Percentiles rank a stretch among this genome's conserved stretches.
phyloP scores from a whole-genome alignment of 2,888 invertebrate species.

The Tolmerus cingulatus region DNA sequence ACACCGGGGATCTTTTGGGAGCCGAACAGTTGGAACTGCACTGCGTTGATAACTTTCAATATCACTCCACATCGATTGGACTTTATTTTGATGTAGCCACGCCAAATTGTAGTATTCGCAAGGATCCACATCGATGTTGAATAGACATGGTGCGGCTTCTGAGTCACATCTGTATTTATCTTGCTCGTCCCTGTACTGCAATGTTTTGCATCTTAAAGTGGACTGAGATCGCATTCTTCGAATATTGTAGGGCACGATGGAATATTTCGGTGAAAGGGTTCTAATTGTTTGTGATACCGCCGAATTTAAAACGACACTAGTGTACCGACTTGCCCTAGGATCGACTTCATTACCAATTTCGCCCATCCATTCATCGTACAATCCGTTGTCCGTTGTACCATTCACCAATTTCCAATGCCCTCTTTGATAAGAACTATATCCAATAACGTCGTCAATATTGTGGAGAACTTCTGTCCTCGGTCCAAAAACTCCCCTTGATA shows the following conservation, averaged over 20 bases:
- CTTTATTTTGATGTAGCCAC: constrained; percentile 53
- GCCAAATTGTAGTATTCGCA: constrained; percentile 65
- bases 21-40: constrained; percentile 62
- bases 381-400: constrained; percentile 56
- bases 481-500: constrained; percentile 58
- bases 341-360: constrained; percentile 54
- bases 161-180: constrained; percentile 56
- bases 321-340: constrained; percentile 55
- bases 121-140: constrained; percentile 66
- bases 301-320: constrained; percentile 53
- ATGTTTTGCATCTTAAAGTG: constrained; percentile 53
- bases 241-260: constrained; percentile 15
- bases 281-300: constrained; percentile 51
- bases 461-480: constrained; percentile 63
- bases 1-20: constrained; percentile 65
- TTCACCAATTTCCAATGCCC: constrained; percentile 58
- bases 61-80: constrained; percentile 62
- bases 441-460: constrained; percentile 73
- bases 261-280: constrained; percentile 41
- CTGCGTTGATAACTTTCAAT: constrained; percentile 63
- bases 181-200: constrained; percentile 43
- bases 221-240: constrained; percentile 53
- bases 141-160: constrained; percentile 62
- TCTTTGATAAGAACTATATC: constrained; percentile 53
- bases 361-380: constrained; percentile 53